phyloP scores from a whole-genome alignment of 2,888 invertebrate genomes.

The Biston stratarius region DNA sequence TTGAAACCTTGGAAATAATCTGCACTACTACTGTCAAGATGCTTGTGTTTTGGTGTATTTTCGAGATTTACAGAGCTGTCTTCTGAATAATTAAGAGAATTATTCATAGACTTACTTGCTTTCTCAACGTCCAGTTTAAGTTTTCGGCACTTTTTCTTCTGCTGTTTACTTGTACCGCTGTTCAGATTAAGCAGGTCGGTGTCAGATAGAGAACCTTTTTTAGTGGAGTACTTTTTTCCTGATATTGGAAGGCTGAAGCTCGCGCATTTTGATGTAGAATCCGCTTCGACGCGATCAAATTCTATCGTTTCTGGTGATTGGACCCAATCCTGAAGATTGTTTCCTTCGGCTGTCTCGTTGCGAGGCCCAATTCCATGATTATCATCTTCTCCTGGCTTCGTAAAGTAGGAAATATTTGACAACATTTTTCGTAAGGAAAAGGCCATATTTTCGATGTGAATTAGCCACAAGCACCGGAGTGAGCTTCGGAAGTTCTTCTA shows the following conservation, averaged over 20 bases:
- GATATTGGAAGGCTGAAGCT: constrained; percentile 64
- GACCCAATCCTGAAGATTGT: constrained; percentile 31
- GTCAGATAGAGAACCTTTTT: constrained; percentile 74
- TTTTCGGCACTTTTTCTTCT: constrained; percentile 63
- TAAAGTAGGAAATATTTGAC: constrained; percentile 78
- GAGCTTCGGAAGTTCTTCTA: constrained; percentile 21
- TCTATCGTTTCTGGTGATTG: constrained; percentile 48
- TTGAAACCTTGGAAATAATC: constrained; percentile 72
- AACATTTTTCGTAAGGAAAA: constrained; percentile 79
- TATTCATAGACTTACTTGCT: constrained; percentile 66
- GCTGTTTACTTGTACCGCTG: constrained; percentile 44
- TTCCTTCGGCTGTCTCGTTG: background rate
- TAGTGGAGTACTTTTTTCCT: constrained; percentile 60
- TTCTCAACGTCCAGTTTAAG: constrained; percentile 73
- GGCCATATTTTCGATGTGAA: constrained; percentile 62
- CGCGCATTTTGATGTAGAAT: constrained; percentile 68
- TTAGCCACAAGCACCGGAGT: background rate
- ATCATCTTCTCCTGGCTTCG: constrained; percentile 63
- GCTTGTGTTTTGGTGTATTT: constrained; percentile 77
- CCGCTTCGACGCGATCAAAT: constrained; percentile 66
- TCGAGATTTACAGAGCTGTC: constrained; percentile 58
- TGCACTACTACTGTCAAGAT: constrained; percentile 65
- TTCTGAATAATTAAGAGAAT: constrained; percentile 51
- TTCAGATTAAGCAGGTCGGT: constrained; percentile 65
- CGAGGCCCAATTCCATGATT: constrained; percentile 29